Percentiles rank a stretch among this genome's conserved stretches.
Evolutionary conservation across 2,888 invertebrate genomes (phyloP).

Genomic region (Punctoribates punctum): DNA sequence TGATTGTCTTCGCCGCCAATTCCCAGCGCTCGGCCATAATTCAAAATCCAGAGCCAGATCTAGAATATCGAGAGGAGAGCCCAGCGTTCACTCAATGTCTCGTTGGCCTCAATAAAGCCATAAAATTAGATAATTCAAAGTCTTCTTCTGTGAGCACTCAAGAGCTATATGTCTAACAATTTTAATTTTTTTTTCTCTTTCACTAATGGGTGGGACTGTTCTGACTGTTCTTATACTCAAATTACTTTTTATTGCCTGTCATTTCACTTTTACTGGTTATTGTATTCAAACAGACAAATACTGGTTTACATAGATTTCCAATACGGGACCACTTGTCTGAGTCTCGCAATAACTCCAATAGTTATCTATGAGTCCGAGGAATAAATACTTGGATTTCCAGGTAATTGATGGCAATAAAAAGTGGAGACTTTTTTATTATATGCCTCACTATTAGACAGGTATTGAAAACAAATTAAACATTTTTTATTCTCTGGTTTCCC

Average conservation of each 20-base stretch:
- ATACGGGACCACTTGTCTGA: background rate
- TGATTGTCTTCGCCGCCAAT: background rate
- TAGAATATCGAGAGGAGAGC: background rate
- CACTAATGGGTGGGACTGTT: background rate
- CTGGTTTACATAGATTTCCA: background rate
- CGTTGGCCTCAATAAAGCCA: background rate
- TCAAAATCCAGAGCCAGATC: background rate
- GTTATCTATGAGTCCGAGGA: background rate
- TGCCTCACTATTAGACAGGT: background rate
- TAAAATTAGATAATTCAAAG: slow-evolving; percentile 1
- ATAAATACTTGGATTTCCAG: background rate
- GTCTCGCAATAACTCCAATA: background rate
- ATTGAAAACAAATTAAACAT: slow-evolving; percentile 8
- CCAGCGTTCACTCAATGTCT: background rate
- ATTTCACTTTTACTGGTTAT: slow-evolving; percentile 9
- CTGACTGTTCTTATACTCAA: background rate
- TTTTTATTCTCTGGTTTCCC: slow-evolving; percentile 2
- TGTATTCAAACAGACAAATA: slow-evolving; percentile 4
- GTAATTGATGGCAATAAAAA: slow-evolving; percentile 11
- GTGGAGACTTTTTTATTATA: too few species aligned
- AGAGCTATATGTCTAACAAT: background rate
- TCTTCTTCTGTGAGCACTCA: background rate
- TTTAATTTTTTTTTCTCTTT: background rate
- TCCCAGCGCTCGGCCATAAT: background rate
- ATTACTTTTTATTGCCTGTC: slow-evolving; percentile 13